A percentile compares a stretch with the other conserved stretches of the same genome.
These are phyloP conservation scores for Opisthograptis luteolata DNA, from an alignment of 2,888 invertebrate species.

Conservation along the genomic window DNA sequence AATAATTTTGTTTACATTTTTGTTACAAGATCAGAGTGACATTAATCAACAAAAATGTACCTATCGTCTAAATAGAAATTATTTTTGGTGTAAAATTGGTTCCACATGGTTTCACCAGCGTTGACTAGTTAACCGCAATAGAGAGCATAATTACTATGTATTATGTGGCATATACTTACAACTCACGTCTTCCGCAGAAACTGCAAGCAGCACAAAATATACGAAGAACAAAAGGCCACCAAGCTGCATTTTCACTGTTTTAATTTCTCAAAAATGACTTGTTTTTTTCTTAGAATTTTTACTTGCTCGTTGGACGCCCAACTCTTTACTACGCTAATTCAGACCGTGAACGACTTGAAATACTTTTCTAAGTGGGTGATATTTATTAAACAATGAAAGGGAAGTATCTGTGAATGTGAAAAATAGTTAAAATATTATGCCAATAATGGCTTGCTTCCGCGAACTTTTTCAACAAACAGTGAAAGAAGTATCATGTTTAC, in stretches of 20 bases:
- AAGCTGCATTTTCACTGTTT: slow-evolving; percentile 55
- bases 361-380: slow-evolving; percentile 56
- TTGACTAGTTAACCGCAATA: no score
- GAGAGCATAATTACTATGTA: no score
- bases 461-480: slow-evolving; percentile 55
- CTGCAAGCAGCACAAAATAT: slow-evolving; percentile 52
- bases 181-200: slow-evolving; percentile 71
- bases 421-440: slow-evolving; percentile 62
- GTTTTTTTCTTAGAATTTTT: not conserved
- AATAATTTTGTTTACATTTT: no score
- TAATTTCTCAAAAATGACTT: not conserved
- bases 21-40: not conserved
- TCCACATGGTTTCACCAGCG: no score
- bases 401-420: slow-evolving; percentile 50
- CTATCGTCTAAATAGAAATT: no score
- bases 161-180: no score
- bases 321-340: slow-evolving; percentile 33
- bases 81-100: no score
- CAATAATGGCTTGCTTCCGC: slow-evolving; percentile 50
- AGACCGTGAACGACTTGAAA: slow-evolving; percentile 51
- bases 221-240: slow-evolving; percentile 51
- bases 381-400: slow-evolving; percentile 68
- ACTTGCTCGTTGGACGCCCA: slow-evolving; percentile 12
- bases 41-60: no score
- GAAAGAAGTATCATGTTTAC: slow-evolving; percentile 4